These are phyloP conservation scores for Nemotelus nigrinus DNA, from an alignment of 2,888 invertebrate genomes.

Conservation along the genomic window DNA sequence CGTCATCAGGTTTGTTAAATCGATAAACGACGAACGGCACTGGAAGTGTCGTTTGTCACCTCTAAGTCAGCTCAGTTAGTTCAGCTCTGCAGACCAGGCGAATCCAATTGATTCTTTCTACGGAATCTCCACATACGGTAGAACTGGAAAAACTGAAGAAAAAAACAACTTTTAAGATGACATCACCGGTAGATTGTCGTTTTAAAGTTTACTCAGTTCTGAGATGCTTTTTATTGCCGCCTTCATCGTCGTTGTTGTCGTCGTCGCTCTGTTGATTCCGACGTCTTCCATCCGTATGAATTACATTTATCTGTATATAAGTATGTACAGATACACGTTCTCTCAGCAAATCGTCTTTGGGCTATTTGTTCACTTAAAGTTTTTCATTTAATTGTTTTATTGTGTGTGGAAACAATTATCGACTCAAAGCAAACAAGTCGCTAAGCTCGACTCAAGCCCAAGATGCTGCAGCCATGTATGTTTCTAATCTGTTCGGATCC, in stretches of 20 bases:
- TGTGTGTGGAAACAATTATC: slow-evolving; percentile 30
- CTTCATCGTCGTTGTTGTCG: slow-evolving; percentile 7
- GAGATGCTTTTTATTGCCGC: slow-evolving; percentile 19
- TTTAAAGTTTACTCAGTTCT: background rate
- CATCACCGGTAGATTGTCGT: slow-evolving; percentile 28
- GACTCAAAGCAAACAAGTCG: background rate
- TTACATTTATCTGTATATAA: no score
- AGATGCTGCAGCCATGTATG: background rate
- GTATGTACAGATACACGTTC: no score
- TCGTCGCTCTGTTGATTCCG: background rate
- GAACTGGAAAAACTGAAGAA: background rate
- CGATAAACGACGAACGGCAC: slow-evolving; percentile 1
- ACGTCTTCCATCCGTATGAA: no score
- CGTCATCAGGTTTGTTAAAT: slow-evolving; percentile 19
- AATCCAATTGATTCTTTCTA: background rate
- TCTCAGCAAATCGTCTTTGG: background rate
- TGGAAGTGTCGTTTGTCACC: background rate
- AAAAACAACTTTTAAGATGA: slow-evolving; percentile 23
- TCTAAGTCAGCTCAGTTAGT: no score
- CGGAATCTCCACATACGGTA: background rate
- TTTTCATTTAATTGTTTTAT: slow-evolving; percentile 7
- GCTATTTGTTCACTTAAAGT: slow-evolving; percentile 2
- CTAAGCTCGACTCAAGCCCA: background rate
- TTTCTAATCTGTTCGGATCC: no score
- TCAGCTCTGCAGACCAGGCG: background rate